Evolutionary conservation across 2,888 invertebrate genomes (phyloP).

Genomic region (Metalampra italica): DNA sequence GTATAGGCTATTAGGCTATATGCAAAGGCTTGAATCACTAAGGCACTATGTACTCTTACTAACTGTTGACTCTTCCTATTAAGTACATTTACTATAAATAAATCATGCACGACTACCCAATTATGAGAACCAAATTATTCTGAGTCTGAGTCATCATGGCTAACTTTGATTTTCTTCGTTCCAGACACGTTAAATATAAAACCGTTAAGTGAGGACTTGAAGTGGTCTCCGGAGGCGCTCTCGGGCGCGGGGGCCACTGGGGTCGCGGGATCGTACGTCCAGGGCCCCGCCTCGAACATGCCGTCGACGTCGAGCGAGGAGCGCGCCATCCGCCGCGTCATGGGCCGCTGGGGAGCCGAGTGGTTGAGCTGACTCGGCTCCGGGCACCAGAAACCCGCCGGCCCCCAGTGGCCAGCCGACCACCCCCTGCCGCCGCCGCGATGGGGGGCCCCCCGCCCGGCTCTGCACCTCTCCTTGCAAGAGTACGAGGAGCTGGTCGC

Average conservation of each 20-base stretch:
- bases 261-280: slow-evolving; percentile 41
- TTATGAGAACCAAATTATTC: background rate
- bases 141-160: no score
- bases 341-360: slow-evolving; percentile 95
- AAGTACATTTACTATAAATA: background rate
- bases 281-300: slow-evolving; percentile 40
- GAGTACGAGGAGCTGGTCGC: slow-evolving; percentile 91
- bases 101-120: background rate
- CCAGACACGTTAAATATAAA: slow-evolving; percentile 76
- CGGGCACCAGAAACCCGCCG: slow-evolving; percentile 38
- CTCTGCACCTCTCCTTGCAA: slow-evolving; percentile 85
- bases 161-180: slow-evolving; percentile 19
- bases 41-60: background rate
- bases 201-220: slow-evolving; percentile 72
- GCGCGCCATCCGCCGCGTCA: slow-evolving; percentile 74
- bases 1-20: background rate
- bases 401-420: slow-evolving; percentile 65
- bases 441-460: slow-evolving; percentile 70
- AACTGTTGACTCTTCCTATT: background rate
- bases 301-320: slow-evolving; percentile 67
- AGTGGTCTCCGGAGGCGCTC: slow-evolving; percentile 70
- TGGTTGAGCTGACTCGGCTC: slow-evolving; percentile 98
- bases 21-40: background rate
- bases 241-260: slow-evolving; percentile 63
- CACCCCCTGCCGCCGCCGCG: slow-evolving; percentile 70